phyloP scores from a whole-genome alignment of 2,797 vertebrate species.

The Cynodonichthys magdalenae region DNA sequence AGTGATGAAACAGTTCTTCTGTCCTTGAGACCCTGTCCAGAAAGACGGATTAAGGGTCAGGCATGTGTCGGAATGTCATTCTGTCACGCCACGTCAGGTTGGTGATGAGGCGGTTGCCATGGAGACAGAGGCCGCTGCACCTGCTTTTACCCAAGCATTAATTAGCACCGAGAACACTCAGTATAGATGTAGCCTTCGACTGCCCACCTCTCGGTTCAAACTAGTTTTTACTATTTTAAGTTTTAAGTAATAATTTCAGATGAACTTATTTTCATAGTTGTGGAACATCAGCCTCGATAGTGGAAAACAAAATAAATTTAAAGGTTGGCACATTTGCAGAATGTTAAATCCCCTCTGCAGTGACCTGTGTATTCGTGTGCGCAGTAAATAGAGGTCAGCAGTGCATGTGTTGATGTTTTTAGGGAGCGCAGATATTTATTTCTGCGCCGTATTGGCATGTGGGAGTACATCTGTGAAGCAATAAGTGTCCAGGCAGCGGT shows the following conservation, averaged over 20 bases:
- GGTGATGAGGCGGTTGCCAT: constrained; percentile 57
- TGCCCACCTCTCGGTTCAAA: too few species aligned
- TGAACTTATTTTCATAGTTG: not conserved
- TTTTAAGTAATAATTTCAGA: too few species aligned
- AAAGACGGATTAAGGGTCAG: too few species aligned
- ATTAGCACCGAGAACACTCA: constrained; percentile 23
- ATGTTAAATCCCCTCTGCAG: too few species aligned
- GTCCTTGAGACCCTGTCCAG: constrained; percentile 22
- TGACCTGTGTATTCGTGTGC: not conserved
- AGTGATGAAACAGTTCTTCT: not conserved
- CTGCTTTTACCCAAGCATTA: constrained; percentile 45
- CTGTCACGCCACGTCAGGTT: constrained; percentile 45
- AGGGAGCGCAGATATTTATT: constrained; percentile 11
- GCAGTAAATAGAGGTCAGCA: not conserved
- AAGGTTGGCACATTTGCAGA: too few species aligned
- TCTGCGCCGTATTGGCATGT: constrained; percentile 17
- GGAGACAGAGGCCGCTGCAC: constrained; percentile 37
- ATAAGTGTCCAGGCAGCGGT: not conserved
- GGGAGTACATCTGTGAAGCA: constrained; percentile 18
- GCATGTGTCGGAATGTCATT: constrained; percentile 27
- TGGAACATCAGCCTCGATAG: not conserved
- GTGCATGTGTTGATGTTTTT: not conserved
- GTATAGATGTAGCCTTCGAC: not conserved
- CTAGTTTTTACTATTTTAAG: too few species aligned
- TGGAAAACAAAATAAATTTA: too few species aligned